Base-by-base conservation (phyloP, 92 coral and sea anemone species). In the Virgularia gustaviana region DNA sequence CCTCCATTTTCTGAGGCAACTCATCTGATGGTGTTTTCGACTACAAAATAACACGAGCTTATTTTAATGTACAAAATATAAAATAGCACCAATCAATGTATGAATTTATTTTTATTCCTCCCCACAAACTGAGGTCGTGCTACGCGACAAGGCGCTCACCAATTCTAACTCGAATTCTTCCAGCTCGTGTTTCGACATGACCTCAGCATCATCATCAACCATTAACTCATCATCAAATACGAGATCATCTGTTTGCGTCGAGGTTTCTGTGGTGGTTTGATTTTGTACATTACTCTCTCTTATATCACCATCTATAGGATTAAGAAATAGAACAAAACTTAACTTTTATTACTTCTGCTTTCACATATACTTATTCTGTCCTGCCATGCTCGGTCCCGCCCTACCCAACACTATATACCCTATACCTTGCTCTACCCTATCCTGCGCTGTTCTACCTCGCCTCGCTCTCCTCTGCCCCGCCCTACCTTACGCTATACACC, bases 1-100 rank as follows among this genome's bases (percentile, higher is more conserved):
- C 85, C 33, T 87, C 96, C 41, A 91, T 49, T 20, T 76, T 88
- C 36, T 83, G 73, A 9, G 86, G 82, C 38, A 94, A 63, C 28
- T 87, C 83, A n/a, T 87, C 88, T 12, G 45, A 45, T 23, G 60
- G 75, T 24, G 75, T 49, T 12, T 68, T 49, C 3, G 49, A 49
- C 75, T 49, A 68, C n/a, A 49, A 68, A 1, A 25, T 20, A 67
- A 25, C 16, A 24, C 16, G n/a, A 22, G 20, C 31, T 9, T 2
- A 23, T 9, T 37, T 33, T 1, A 10, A 58, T n/a, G 22, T 22
- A 27, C 18, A 12, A 15, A n/a, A 68, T 16, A 19, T 10, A 68
- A 49, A 18, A 2, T 10, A 43, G 2, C 19, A 13, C 19, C 51
- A 43, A 49, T 19, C 76, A 8, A 65, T 12, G 64, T 31, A 23